These are phyloP conservation scores for Bradypodion ventrale DNA, from an alignment of 2,797 vertebrate genomes.

Conservation along the genomic window DNA sequence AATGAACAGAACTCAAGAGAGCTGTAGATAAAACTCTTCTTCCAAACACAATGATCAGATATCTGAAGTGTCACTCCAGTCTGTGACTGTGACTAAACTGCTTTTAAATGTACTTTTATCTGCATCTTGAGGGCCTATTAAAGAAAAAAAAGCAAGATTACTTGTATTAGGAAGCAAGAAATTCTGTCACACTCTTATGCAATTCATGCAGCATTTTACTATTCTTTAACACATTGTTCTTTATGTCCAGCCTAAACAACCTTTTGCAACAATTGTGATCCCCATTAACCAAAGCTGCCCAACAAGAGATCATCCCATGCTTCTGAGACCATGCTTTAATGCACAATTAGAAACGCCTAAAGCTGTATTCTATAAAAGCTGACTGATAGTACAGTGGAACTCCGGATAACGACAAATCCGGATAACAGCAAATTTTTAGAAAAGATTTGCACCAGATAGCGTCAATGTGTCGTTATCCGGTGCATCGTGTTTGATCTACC, in stretches of 20 bases:
- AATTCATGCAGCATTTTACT: not conserved
- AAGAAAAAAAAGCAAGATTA: slow-evolving; percentile 34
- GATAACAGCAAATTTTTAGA: too few species aligned
- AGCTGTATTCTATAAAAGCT: not conserved
- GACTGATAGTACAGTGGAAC: too few species aligned
- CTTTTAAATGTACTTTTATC: slow-evolving; percentile 87
- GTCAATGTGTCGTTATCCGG: too few species aligned
- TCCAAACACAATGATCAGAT: slow-evolving; percentile 21
- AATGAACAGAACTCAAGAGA: not conserved
- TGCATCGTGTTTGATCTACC: too few species aligned
- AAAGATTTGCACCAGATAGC: too few species aligned
- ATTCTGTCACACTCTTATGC: not conserved
- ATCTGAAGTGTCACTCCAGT: slow-evolving; percentile 88
- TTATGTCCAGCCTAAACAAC: not conserved
- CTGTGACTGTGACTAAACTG: slow-evolving; percentile 86
- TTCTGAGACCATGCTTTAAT: not conserved
- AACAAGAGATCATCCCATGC: not conserved
- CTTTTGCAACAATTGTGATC: not conserved
- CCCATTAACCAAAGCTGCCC: not conserved
- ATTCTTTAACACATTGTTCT: not conserved
- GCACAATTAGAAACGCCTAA: not conserved
- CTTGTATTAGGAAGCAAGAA: not conserved
- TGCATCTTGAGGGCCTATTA: slow-evolving; percentile 80
- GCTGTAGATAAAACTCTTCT: not conserved
- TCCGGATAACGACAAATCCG: too few species aligned